phyloP scores from a whole-genome alignment of 2,888 invertebrate genomes.

The Pandemis corylana region DNA sequence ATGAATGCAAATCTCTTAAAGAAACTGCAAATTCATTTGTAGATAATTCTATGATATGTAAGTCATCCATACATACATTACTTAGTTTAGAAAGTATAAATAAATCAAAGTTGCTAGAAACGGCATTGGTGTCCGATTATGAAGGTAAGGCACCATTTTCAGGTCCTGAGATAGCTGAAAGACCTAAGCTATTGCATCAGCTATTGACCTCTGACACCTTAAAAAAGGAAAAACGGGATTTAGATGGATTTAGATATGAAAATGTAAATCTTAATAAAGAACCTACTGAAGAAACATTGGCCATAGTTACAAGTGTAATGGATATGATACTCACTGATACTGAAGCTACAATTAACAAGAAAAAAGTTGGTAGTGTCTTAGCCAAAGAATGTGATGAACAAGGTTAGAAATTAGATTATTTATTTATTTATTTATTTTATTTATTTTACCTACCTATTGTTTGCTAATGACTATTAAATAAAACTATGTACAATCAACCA shows the following conservation, averaged over 20 bases:
- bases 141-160: conserved; percentile 2
- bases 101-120: neutral
- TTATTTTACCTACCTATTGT: conserved; percentile 22
- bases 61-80: neutral
- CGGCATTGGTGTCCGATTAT: neutral
- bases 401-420: conserved; percentile 7
- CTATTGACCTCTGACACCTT: conserved; percentile 15
- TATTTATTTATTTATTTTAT: too few species aligned
- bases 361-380: conserved; percentile 31
- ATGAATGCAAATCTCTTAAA: conserved; percentile 38
- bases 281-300: conserved; percentile 51
- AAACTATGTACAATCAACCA: neutral
- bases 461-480: neutral
- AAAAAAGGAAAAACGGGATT: neutral
- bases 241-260: neutral
- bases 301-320: conserved; percentile 67
- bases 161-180: neutral
- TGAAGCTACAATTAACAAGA: conserved; percentile 57
- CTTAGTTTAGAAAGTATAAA: conserved; percentile 10
- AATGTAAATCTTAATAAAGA: conserved; percentile 9
- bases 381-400: conserved; percentile 25
- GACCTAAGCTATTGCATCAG: conserved; percentile 21
- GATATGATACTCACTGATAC: conserved; percentile 69
- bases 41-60: neutral
- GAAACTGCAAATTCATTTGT: conserved; percentile 46